phyloP scores from a whole-genome alignment of 2,113 vertebrate genomes.

The Tinamus guttatus region DNA sequence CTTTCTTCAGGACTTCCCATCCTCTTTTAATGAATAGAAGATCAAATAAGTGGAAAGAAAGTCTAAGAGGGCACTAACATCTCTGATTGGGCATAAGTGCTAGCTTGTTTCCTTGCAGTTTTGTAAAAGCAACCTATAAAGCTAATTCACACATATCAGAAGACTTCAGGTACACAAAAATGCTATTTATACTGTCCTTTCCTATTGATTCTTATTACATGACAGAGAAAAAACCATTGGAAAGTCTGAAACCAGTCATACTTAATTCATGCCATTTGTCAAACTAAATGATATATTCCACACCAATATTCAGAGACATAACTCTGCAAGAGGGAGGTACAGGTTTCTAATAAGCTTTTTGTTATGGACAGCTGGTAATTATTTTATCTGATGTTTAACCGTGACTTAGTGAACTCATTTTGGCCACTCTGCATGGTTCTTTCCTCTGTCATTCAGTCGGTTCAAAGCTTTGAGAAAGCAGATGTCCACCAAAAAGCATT shows the following conservation, averaged over 20 bases:
- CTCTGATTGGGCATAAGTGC: background rate
- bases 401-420: background rate
- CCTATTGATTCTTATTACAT: no score
- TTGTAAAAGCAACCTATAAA: background rate
- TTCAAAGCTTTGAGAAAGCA: background rate
- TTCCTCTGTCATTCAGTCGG: background rate
- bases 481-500: background rate
- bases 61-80: background rate
- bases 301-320: background rate
- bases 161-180: no score
- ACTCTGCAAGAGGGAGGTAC: background rate
- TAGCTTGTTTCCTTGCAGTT: background rate
- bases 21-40: no score
- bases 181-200: background rate
- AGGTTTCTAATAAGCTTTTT: background rate
- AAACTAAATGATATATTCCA: background rate
- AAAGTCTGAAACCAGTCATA: background rate
- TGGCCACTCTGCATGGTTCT: accelerated
- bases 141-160: background rate
- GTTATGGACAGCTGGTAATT: background rate
- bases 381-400: background rate
- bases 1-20: background rate
- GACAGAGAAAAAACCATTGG: no score
- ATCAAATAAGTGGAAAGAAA: background rate
- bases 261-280: background rate